Base-by-base conservation (phyloP, 2,797 vertebrate species). In the Adelosebastes latens region DNA sequence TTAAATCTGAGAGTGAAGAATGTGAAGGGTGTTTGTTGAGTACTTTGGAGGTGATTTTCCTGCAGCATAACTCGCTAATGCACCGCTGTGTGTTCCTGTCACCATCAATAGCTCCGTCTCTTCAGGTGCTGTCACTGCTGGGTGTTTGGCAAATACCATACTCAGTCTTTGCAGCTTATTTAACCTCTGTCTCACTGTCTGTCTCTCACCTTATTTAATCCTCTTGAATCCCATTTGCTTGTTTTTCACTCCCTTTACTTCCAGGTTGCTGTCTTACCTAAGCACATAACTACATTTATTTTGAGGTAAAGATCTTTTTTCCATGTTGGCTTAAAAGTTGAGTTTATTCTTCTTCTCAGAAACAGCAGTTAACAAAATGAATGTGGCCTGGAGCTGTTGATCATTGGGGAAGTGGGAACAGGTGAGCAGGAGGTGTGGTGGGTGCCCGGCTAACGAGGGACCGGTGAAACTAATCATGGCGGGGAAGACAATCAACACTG, bases 51-150 rank as follows among this genome's bases (percentile, higher is more conserved):
- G 29, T 42, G 61, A 75, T 75, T 88, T 72, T 56, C 49, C 25
- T 31, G 64, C 75, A 79, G 20, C 10, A 2, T 56, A 29, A 71
- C 72, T 64, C 3, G 8, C 63, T 62, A 55, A 83, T 20, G 27
- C 60, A 9, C 56, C 8, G 2, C 73, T 55, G 65, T 74, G 77
- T 82, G 70, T 61, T 67, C 36, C 77, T 70, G 78, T 82, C 80
- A 71, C 27, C 0, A 1, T 5, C 12, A 70, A 42, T 65, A 31
- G 11, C 63, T 72, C 20, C 1, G 4, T 36, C 71, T 75, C 22
- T 55, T 71, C 61, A 60, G 25, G 22, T n/a, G 29, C 39, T 75
- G 84, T 84, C 87, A 75, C 52, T 63, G 25, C 59, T 18, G n/a
- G 24, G 34, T 66, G 32, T 84, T 81, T 64, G 58, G 16, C 18